Base-by-base conservation (phyloP, 2,797 vertebrate genomes). In the Pseudomugil gertrudae region DNA sequence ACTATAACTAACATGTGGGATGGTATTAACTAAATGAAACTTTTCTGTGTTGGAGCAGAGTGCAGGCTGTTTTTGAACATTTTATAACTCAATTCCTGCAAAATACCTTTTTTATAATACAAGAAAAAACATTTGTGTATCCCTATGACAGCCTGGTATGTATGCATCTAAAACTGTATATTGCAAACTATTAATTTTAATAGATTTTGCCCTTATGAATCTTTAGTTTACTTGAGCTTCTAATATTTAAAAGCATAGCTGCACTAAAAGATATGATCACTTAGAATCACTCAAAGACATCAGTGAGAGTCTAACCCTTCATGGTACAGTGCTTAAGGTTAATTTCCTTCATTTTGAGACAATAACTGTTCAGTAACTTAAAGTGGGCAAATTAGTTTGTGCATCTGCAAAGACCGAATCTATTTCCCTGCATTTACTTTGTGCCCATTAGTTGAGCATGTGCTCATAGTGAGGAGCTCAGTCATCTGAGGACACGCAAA, bases 31-130 rank as follows among this genome's bases (percentile, higher is more conserved):
- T 67, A 54, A 53, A 52, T 15, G 29, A 62, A 58, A 50, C 83
- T 67, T 76, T 47, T 81, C 57, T 51, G 50, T 43, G 67, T 60
- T 55, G 61, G 59, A 72, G 68, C 75, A 66, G 77, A 69, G 52
- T 33, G 47, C 45, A 15, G 19, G 19, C 19, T 43, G 40, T 19
- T 43, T 43, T 19, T 43, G 19, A 19, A 19, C 2, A n/a, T 43
- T 43, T 43, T 19, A 19, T 7, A 43, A 8, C 19, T 9, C 19
- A 43, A 60, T 75, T 69, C 70, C 58, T 76, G 56, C 53, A 63
- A 55, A 82, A 74, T 61, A 68, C 45, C 21, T 55, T 65, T 63
- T 73, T 66, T 56, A 38, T 38, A 59, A 26, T 67, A 8, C 1
- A 13, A 63, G 36, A 19, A 74, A 69, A 74, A 45, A 60, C 29